These are phyloP conservation scores for Rutpela maculata DNA, from an alignment of 2,888 invertebrate genomes.

Conservation along the genomic window DNA sequence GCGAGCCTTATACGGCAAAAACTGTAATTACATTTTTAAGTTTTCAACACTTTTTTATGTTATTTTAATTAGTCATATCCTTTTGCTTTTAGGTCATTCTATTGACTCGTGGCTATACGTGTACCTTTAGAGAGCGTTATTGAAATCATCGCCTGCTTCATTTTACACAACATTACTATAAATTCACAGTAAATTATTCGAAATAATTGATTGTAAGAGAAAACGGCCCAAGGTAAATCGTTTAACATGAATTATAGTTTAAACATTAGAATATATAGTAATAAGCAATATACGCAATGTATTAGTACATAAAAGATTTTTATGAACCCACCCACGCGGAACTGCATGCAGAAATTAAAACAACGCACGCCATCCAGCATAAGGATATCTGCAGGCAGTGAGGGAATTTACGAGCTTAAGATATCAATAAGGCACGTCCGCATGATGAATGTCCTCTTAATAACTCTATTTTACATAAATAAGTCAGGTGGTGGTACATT, in stretches of 20 bases:
- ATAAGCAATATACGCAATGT: constrained; percentile 51
- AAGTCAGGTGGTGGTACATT: constrained; percentile 52
- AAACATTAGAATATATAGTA: constrained; percentile 45
- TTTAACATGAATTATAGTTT: constrained; percentile 47
- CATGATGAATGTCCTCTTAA: constrained; percentile 65
- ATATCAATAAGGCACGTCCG: constrained; percentile 67
- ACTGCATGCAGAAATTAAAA: constrained; percentile 55
- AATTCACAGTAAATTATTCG: constrained; percentile 33
- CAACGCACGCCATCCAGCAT: constrained; percentile 55
- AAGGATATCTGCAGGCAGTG: constrained; percentile 55
- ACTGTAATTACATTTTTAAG: not conserved
- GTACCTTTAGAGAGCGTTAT: not conserved
- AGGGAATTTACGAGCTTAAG: constrained; percentile 62
- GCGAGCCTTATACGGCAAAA: not conserved
- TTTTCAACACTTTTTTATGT: not conserved
- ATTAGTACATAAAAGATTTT: constrained; percentile 48
- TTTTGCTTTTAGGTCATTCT: not conserved
- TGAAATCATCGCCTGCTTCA: constrained; percentile 23
- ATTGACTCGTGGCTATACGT: not conserved
- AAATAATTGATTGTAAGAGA: constrained; percentile 41
- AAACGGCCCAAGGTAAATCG: constrained; percentile 45
- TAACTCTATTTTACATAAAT: constrained; percentile 60
- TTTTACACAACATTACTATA: constrained; percentile 16
- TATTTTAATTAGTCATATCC: not conserved
- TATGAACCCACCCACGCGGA: constrained; percentile 61